Base-by-base conservation (phyloP, 2,797 vertebrate species). In the Notolabrus celidotus region DNA sequence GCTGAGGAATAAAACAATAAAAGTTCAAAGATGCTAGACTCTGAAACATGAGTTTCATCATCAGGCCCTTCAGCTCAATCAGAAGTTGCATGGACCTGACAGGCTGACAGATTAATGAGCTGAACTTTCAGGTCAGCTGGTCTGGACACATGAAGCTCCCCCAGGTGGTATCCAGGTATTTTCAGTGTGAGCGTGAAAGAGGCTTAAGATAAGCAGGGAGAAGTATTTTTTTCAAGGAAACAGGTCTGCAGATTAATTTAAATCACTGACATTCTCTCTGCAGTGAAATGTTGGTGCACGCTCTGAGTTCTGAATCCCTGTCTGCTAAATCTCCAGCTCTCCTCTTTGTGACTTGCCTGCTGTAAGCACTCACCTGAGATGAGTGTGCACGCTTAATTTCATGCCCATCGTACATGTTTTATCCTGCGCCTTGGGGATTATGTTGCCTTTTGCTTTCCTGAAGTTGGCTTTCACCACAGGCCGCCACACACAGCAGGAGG, bases 401-500 rank as follows among this genome's bases (percentile, higher is more conserved):
- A 57, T 51, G 52, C 34, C 54, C 45, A 43, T 67, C 41, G 62
- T 45, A 39, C 60, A 68, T 19, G 61, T 55, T 65, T 36, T 14
- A 54, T 39, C 12, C 43, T 33, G 31, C 10, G 5, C 14, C 46
- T 38, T 14, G 41, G 54, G 39, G 60, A 52, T 63, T 14, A 47
- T 20, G 9, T 23, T 7, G 38, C 68, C 10, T 5, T 69, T 73
- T 67, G 34, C 46, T 52, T 10, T 22, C 56, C 54, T 43, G 41
- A 25, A 72, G 31, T 49, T 64, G 34, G 22, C 61, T 67, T 67
- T 54, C 74, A 67, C 29, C 62, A 23, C 1, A 0, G 23, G 38
- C 50, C 39, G n/a, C 50, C 33, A 31, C 5, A 9, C 81, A 29
- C 72, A 84, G 77, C 74, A 50, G 67, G 70, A 64, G 23, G 33